phyloP scores from a whole-genome alignment of 2,113 vertebrate species.

The Sphyrna mokarran region DNA sequence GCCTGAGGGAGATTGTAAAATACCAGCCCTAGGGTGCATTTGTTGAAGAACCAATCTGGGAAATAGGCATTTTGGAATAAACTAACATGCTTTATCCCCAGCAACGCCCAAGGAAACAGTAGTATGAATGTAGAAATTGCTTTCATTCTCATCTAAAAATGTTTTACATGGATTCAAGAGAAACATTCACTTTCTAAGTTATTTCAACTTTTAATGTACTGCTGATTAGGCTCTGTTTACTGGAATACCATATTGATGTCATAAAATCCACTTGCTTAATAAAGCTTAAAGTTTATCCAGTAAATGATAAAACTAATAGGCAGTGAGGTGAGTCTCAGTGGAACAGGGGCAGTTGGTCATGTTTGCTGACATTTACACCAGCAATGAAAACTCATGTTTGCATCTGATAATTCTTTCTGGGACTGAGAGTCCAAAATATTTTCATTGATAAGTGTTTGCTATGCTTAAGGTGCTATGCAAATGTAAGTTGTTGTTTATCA shows the following conservation, averaged over 20 bases:
- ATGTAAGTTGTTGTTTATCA: not conserved
- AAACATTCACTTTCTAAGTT: not conserved
- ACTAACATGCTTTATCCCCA: not conserved
- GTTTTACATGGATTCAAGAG: not conserved
- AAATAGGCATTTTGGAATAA: not conserved
- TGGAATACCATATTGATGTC: not conserved
- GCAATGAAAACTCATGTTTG: not conserved
- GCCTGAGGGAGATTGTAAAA: too few species aligned
- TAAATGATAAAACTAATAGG: not conserved
- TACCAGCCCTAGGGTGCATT: not conserved
- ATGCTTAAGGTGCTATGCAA: not conserved
- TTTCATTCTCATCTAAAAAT: not conserved
- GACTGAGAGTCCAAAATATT: not conserved
- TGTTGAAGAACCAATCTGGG: not conserved
- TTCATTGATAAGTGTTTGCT: not conserved
- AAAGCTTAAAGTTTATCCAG: not conserved
- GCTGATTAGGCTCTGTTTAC: not conserved
- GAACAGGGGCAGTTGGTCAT: not conserved
- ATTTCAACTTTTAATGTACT: not conserved
- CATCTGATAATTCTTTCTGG: not conserved
- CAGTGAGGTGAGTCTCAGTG: not conserved
- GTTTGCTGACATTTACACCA: not conserved
- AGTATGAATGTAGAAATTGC: not conserved
- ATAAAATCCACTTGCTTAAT: not conserved
- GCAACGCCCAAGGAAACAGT: not conserved